Percentiles rank a stretch among this genome's conserved stretches.
Conservation (phyloP, 1,140 invertebrate species). For the Bombus ignitus region DNA sequence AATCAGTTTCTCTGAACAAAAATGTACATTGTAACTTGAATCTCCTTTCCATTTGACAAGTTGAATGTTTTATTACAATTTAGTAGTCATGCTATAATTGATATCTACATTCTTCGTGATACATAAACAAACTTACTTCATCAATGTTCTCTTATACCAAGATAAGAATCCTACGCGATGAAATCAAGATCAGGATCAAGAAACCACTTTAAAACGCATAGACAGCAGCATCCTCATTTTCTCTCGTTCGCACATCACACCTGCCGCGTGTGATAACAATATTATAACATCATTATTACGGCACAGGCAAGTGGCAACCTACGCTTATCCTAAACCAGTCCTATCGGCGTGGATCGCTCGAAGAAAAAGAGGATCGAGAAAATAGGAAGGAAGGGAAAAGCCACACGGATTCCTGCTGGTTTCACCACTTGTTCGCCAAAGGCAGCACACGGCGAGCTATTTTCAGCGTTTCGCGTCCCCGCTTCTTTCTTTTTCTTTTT, state of each 20-base stretch:
- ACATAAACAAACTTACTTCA: no score
- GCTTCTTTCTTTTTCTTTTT: neutral
- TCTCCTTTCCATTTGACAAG: no score
- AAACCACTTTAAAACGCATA: neutral
- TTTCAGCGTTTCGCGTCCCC: conserved; percentile 58
- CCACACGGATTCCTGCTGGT: conserved; percentile 7
- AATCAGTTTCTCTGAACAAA: no score
- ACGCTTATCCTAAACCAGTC: neutral
- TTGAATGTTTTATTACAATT: no score
- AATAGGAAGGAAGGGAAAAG: conserved; percentile 56
- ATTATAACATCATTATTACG: neutral
- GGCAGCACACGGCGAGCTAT: conserved; percentile 53
- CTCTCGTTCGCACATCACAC: neutral
- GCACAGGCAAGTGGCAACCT: neutral
- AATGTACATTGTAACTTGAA: no score
- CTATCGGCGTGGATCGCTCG: neutral
- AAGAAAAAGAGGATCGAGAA: conserved; percentile 44
- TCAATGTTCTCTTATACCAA: neutral
- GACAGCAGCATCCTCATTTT: neutral
- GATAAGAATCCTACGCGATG: neutral
- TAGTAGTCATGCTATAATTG: no score
- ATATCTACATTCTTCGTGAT: no score
- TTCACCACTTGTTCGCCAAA: conserved; percentile 32
- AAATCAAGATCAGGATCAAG: neutral
- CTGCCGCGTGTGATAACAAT: neutral